phyloP scores from a whole-genome alignment of 2,797 vertebrate genomes.

The Knipowitschia caucasica region DNA sequence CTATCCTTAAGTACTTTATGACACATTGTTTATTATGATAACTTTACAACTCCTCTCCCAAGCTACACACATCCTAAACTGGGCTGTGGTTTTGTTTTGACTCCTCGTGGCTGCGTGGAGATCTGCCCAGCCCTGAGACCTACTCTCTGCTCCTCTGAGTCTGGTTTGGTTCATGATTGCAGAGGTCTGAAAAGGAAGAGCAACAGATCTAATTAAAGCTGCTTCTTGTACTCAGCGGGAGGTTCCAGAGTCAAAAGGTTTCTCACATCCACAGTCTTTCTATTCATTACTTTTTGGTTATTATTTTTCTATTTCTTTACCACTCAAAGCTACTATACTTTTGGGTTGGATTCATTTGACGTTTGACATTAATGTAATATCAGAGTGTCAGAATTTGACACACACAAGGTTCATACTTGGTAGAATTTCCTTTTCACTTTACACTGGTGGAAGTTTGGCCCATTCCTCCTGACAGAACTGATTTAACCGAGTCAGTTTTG shows the following conservation, averaged over 20 bases:
- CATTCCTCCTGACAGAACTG: no score
- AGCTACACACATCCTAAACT: background rate
- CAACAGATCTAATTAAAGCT: constrained; percentile 32
- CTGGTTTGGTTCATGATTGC: background rate
- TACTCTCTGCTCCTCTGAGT: background rate
- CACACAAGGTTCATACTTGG: no score
- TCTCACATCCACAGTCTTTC: constrained; percentile 6
- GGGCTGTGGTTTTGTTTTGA: background rate
- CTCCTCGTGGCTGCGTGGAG: background rate
- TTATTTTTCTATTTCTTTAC: background rate
- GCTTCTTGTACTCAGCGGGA: constrained; percentile 20
- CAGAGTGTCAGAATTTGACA: no score
- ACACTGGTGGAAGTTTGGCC: no score
- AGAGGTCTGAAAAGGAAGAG: constrained; percentile 23
- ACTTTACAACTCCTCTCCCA: background rate
- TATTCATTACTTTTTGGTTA: constrained; percentile 9
- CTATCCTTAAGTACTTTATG: background rate
- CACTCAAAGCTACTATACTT: no score
- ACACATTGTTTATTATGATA: background rate
- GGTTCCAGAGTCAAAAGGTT: constrained; percentile 17
- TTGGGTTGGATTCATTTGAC: no score
- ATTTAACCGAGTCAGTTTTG: no score
- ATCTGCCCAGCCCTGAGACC: background rate
- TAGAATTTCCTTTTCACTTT: no score
- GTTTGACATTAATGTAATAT: no score